These are phyloP conservation scores for Bovichtus diacanthus DNA, from an alignment of 2,797 vertebrate genomes.

Conservation along the genomic window DNA sequence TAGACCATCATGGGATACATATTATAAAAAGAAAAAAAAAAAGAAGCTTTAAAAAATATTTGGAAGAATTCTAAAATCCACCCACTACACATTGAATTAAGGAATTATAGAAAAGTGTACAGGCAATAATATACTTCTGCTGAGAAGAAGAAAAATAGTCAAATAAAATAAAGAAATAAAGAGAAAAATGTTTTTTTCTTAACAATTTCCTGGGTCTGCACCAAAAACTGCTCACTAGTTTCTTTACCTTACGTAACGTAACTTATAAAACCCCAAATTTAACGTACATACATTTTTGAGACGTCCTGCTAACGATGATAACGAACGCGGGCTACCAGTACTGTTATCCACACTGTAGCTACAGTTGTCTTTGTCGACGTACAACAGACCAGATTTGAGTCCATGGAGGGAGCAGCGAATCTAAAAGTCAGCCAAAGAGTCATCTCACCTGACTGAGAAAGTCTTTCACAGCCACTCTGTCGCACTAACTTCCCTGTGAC, in stretches of 20 bases:
- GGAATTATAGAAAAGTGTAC: too few species aligned
- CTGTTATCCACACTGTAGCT: not conserved
- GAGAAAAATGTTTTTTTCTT: too few species aligned
- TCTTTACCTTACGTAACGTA: not conserved
- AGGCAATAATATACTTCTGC: not conserved
- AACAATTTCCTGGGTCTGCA: not conserved
- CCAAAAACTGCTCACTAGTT: not conserved
- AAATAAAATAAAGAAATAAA: not conserved
- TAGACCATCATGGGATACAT: not conserved
- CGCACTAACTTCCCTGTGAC: constrained; percentile 57
- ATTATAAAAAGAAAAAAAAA: not conserved
- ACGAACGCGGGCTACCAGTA: not conserved
- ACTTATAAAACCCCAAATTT: not conserved
- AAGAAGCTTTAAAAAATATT: not conserved
- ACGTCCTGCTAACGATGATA: not conserved
- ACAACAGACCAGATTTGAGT: constrained; percentile 14
- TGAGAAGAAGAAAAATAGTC: not conserved
- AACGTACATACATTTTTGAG: not conserved
- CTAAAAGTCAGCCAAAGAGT: constrained; percentile 8
- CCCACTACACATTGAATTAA: too few species aligned
- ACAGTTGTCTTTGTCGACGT: not conserved
- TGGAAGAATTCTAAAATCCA: not conserved
- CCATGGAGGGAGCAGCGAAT: constrained; percentile 7
- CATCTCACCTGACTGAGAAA: constrained; percentile 32
- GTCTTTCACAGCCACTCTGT: constrained; percentile 38